These are phyloP conservation scores for Etheostoma perlongum DNA, from an alignment of 2,797 vertebrate genomes.

Conservation along the genomic window DNA sequence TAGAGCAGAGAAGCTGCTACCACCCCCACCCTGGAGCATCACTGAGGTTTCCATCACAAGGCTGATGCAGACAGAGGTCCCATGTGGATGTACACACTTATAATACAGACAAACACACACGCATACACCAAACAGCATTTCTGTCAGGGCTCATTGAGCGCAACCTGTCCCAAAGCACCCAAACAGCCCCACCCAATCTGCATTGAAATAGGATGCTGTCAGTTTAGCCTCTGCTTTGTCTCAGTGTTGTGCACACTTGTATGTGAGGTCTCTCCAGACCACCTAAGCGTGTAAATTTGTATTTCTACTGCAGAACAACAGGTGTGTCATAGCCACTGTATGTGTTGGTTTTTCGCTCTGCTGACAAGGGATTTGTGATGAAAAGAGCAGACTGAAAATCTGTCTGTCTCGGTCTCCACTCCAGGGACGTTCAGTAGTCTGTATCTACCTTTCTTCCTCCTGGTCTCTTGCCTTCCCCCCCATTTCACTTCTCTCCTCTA, in stretches of 20 bases:
- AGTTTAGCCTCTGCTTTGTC: slow-evolving; percentile 32
- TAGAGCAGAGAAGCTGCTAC: slow-evolving; percentile 49
- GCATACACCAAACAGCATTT: slow-evolving; percentile 41
- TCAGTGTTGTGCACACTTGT: slow-evolving; percentile 44
- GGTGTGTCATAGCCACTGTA: slow-evolving; percentile 48
- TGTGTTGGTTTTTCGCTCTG: slow-evolving; percentile 46
- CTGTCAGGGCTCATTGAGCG: slow-evolving; percentile 69
- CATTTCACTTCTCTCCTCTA: slow-evolving; percentile 28
- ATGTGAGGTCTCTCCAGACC: slow-evolving; percentile 49
- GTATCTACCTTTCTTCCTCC: slow-evolving; percentile 44
- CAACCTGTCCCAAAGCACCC: slow-evolving; percentile 62
- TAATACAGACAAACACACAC: slow-evolving; percentile 56
- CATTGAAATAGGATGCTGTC: slow-evolving; percentile 41
- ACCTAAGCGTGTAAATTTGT: slow-evolving; percentile 49
- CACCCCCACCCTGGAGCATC: slow-evolving; percentile 36
- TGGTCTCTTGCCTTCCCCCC: slow-evolving; percentile 47
- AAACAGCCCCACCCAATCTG: slow-evolving; percentile 53
- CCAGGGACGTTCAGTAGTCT: slow-evolving; percentile 56
- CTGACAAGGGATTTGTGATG: slow-evolving; percentile 60
- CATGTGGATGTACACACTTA: slow-evolving; percentile 59
- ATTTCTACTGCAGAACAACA: slow-evolving; percentile 49
- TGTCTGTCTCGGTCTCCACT: slow-evolving; percentile 26
- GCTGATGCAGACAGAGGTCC: slow-evolving; percentile 63
- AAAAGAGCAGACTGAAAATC: slow-evolving; percentile 64
- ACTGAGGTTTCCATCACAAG: slow-evolving; percentile 58